Base-by-base conservation (phyloP, 2,113 vertebrate species). In the Microcebus lehilahytsara region DNA sequence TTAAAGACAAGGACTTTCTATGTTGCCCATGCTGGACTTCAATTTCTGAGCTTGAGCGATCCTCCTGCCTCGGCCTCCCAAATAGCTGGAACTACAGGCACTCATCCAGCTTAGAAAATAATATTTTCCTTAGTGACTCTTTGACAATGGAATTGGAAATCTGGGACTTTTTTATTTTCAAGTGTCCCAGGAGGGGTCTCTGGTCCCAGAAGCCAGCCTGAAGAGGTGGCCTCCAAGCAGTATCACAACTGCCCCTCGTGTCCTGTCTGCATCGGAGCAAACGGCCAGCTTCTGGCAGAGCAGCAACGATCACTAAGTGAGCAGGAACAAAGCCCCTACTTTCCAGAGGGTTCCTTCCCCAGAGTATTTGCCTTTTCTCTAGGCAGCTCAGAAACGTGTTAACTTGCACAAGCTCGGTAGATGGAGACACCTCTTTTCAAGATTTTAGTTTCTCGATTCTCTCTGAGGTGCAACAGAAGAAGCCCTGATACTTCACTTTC, bases 401-500 rank as follows among this genome's bases (percentile, higher is more conserved):
- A 32, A 69, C 16, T 93, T 49, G 22, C 10, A 37, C 11, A 62
- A 8, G 12, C 27, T 42, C 58, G 17, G 53, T 62, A 49, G 42
- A 71, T 10, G 58, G 51, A 91, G 9, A 56, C 0, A 40, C 3
- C 2, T 62, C 13, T 72, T 66, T 40, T 53, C 12, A 72, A 94
- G 62, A 32, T 19, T 40, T 49, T 40, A 58, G 22, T 49, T 49
- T 56, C 46, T 66, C 2, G 0, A 37, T 34, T 12, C 2, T 53
- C 17, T 69, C 42, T 71, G 25, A 40, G 53, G 0, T 23, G 10
- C 0, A 25, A 53, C 23, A 34, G 77, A 64, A 11, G 8, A 83
- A 2, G 6, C 4, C 51, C 4, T 10, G 9, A 62, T 25, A 62
- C 22, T 37, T 23, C 0, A n/a, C 17, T 4, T 27, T n/a, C 3